Evolutionary conservation across 2,113 vertebrate genomes (phyloP).

Genomic region (Pteronura brasiliensis): DNA sequence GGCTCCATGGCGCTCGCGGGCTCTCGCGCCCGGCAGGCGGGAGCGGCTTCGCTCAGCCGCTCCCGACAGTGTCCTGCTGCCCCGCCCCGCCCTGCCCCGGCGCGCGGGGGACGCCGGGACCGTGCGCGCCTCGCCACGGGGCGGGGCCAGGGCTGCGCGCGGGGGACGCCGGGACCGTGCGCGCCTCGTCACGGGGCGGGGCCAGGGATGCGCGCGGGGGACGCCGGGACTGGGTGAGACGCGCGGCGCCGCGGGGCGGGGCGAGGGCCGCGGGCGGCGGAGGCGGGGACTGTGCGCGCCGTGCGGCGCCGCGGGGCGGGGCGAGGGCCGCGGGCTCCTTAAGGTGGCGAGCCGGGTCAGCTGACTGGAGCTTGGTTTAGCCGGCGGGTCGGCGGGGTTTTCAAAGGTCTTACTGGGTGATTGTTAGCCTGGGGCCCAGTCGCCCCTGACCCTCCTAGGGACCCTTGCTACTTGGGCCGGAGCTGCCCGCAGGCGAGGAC

Average conservation of each 20-base stretch:
- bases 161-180: not conserved
- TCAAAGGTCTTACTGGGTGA: not conserved
- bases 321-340: accelerated
- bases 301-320: not conserved
- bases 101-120: not conserved
- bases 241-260: not conserved
- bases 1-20: conserved; percentile 87
- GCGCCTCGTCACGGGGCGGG: not conserved
- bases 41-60: accelerated
- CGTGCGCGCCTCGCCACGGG: not conserved
- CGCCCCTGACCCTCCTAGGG: not conserved
- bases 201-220: not conserved
- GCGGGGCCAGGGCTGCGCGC: not conserved
- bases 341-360: not conserved
- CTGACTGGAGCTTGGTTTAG: accelerated
- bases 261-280: not conserved
- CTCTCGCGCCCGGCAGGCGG: not conserved
- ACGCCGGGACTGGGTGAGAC: not conserved
- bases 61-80: accelerated
- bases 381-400: conserved; percentile 18
- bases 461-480: not conserved
- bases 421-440: too few relatives aligned
- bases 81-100: not conserved
- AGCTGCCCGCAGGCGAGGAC: not conserved
- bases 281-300: not conserved